phyloP scores from a whole-genome alignment of 2,113 vertebrate genomes.

The Brienomyrus longianalis region DNA sequence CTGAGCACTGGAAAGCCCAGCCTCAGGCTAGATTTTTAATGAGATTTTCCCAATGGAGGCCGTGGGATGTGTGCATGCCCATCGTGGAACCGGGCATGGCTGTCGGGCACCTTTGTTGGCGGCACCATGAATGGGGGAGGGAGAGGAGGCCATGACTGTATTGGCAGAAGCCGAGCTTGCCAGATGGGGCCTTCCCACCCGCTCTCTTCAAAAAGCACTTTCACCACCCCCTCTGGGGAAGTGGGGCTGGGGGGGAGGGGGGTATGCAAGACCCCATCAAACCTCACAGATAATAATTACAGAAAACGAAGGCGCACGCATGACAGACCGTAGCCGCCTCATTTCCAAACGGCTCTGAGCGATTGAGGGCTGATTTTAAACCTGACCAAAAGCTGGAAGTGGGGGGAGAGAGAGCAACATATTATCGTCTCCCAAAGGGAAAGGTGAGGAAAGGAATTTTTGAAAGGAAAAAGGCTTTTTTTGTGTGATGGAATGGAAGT shows the following conservation, averaged over 20 bases:
- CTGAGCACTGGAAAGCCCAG: neutral
- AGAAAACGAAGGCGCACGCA: slow-evolving; percentile 42
- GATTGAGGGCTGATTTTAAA: slow-evolving; percentile 52
- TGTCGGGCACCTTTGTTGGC: slow-evolving; percentile 31
- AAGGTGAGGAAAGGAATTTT: neutral
- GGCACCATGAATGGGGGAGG: neutral
- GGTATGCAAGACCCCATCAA: slow-evolving; percentile 24
- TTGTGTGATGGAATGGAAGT: neutral
- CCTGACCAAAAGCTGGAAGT: slow-evolving; percentile 39
- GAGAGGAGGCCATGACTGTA: slow-evolving; percentile 10
- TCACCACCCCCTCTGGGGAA: slow-evolving; percentile 20
- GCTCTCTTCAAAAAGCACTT: neutral
- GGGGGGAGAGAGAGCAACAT: slow-evolving; percentile 28
- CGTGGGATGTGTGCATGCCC: slow-evolving; percentile 27
- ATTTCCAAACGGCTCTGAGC: slow-evolving; percentile 40
- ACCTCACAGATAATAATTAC: slow-evolving; percentile 25
- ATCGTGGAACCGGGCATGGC: slow-evolving; percentile 35
- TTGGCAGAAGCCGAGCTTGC: slow-evolving; percentile 47
- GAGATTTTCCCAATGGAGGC: neutral
- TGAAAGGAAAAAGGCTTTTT: neutral
- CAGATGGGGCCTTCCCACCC: slow-evolving; percentile 58
- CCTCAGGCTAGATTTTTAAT: neutral
- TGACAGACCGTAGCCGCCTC: slow-evolving; percentile 43
- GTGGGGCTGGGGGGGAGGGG: slow-evolving; percentile 25
- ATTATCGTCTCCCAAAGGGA: neutral